Evolutionary conservation across 2,888 invertebrate genomes (phyloP).

Genomic region (Athalia cordata): DNA sequence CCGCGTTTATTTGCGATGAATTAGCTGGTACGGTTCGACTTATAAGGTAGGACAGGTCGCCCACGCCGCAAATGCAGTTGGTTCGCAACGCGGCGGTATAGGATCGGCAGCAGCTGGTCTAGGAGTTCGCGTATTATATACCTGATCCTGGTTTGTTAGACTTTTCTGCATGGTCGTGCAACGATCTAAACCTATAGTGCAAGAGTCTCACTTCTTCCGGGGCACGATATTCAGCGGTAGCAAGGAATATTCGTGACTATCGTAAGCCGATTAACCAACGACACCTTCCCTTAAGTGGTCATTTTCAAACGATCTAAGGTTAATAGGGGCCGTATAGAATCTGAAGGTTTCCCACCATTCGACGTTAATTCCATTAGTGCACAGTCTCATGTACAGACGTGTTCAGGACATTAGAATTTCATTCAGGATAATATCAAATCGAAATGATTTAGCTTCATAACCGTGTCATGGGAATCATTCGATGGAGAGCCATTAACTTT

Average conservation of each 20-base stretch:
- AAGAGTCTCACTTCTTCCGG: constrained; percentile 19
- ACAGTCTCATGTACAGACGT: background rate
- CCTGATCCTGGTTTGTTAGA: constrained; percentile 16
- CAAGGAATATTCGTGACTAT: constrained; percentile 22
- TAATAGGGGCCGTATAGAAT: constrained; percentile 32
- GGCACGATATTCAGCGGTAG: constrained; percentile 18
- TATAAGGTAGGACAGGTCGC: constrained; percentile 58
- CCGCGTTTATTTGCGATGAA: constrained; percentile 56
- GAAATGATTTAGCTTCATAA: too few species aligned
- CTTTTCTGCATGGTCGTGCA: constrained; percentile 32
- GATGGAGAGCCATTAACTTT: too few species aligned
- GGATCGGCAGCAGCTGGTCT: constrained; percentile 44
- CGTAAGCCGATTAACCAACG: constrained; percentile 35
- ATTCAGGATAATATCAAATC: background rate
- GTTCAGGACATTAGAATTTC: background rate
- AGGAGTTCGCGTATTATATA: background rate
- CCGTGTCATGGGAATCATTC: too few species aligned
- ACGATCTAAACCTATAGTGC: constrained; percentile 20
- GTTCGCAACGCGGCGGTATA: constrained; percentile 27
- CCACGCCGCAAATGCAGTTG: constrained; percentile 48
- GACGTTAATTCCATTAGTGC: background rate
- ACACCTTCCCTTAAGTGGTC: constrained; percentile 39
- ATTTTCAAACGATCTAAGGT: constrained; percentile 29
- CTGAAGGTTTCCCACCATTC: constrained; percentile 26
- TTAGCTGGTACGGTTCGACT: constrained; percentile 53